These are phyloP conservation scores for Okamejei kenojei DNA, from an alignment of 2,797 vertebrate species.

Conservation along the genomic window DNA sequence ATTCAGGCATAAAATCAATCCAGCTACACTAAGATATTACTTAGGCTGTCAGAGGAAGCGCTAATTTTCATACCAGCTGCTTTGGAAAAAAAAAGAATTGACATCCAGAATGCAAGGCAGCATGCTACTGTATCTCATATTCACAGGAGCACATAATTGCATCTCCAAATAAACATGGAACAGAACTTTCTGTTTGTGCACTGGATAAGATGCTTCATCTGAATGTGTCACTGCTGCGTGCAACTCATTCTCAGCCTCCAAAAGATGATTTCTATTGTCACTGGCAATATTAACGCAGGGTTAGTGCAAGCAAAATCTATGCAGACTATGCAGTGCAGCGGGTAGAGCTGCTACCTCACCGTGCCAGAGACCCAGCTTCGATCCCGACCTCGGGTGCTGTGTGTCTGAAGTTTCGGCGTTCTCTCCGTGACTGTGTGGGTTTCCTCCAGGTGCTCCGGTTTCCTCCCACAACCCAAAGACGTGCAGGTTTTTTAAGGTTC, in stretches of 20 bases:
- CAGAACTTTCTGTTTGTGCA: background rate
- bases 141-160: background rate
- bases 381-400: too few relatives aligned
- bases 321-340: too few relatives aligned
- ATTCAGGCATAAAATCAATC: slow-evolving; percentile 18
- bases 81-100: background rate
- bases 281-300: background rate
- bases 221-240: background rate
- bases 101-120: background rate
- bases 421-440: too few relatives aligned
- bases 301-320: background rate
- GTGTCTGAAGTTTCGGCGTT: too few relatives aligned
- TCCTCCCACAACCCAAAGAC: too few relatives aligned
- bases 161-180: background rate
- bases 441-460: too few relatives aligned
- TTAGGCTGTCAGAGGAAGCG: background rate
- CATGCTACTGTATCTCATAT: background rate
- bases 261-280: background rate
- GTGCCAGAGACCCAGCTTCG: too few relatives aligned
- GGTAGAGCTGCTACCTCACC: too few relatives aligned
- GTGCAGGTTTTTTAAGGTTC: too few relatives aligned
- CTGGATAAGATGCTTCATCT: background rate
- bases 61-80: background rate
- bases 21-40: background rate
- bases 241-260: background rate